A percentile compares a stretch with the other conserved stretches of the same genome.
Conservation (phyloP, 30 jellyfish, hydroid and myxozoan genomes). For the Catostylus mosaicus region DNA sequence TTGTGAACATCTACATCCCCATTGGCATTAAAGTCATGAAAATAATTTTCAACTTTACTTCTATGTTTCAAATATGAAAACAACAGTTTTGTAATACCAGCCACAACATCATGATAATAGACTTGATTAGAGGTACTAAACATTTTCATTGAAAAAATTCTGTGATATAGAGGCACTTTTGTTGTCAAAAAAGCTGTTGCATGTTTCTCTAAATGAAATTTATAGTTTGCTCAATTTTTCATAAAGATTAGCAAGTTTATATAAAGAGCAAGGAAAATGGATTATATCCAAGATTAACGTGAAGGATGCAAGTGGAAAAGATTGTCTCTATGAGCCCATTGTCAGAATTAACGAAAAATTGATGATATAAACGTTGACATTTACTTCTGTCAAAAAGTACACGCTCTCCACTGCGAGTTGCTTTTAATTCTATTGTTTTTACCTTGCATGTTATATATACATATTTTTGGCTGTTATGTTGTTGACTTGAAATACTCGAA, state of each 20-base stretch:
- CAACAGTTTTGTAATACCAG: slow-evolving; percentile 42
- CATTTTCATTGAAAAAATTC: slow-evolving; percentile 38
- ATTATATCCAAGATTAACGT: slow-evolving; percentile 42
- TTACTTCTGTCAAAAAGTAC: no score
- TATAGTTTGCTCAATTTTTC: slow-evolving; percentile 32
- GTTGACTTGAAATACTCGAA: no score
- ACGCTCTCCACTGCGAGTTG: no score
- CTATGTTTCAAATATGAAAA: no score
- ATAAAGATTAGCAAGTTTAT: no score
- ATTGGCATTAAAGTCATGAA: no score
- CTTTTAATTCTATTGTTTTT: no score
- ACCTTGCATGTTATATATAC: no score
- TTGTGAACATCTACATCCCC: no score
- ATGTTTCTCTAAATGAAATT: slow-evolving; percentile 56
- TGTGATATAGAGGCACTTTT: slow-evolving; percentile 35
- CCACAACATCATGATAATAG: slow-evolving; percentile 43
- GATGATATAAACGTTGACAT: no score
- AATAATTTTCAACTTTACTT: no score
- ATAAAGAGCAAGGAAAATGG: slow-evolving; percentile 31
- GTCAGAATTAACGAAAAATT: not conserved
- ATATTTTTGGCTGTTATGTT: no score
- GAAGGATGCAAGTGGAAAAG: slow-evolving; percentile 18
- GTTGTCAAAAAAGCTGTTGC: slow-evolving; percentile 44
- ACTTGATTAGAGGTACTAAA: slow-evolving; percentile 51
- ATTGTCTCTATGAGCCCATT: slow-evolving; percentile 49